phyloP scores from a whole-genome alignment of 2,888 invertebrate genomes.

The Agrotis segetum region DNA sequence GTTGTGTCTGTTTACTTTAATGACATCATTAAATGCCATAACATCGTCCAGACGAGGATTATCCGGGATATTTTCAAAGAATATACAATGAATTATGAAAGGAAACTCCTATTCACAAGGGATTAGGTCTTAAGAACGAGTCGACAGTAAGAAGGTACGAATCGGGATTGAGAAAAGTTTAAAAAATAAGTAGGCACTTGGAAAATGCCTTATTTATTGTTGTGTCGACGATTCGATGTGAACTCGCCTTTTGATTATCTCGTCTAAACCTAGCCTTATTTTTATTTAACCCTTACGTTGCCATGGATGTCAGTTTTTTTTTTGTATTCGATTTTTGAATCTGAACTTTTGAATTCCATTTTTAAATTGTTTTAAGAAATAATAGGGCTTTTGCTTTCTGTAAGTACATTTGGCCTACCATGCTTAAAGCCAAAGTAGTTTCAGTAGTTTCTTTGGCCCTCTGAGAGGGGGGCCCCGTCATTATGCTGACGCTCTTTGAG shows the following conservation, averaged over 20 bases:
- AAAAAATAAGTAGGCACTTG: slow-evolving; percentile 18
- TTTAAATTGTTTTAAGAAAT: too few relatives aligned
- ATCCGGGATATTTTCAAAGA: slow-evolving; percentile 70
- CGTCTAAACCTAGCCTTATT: background rate
- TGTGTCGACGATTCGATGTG: background rate
- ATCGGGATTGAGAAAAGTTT: slow-evolving; percentile 31
- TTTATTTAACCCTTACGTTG: background rate
- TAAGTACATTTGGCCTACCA: too few relatives aligned
- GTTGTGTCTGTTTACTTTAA: slow-evolving; percentile 82
- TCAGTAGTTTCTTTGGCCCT: too few relatives aligned
- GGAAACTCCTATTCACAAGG: slow-evolving; percentile 53
- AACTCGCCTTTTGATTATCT: background rate
- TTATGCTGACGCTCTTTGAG: too few relatives aligned
- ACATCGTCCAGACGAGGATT: slow-evolving; percentile 79
- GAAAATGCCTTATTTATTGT: slow-evolving; percentile 7
- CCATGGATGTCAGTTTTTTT: background rate
- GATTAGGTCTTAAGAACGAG: slow-evolving; percentile 57
- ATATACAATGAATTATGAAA: slow-evolving; percentile 61
- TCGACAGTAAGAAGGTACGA: slow-evolving; percentile 37
- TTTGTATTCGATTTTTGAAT: slow-evolving; percentile 4
- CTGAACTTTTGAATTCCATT: too few relatives aligned
- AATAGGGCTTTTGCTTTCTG: too few relatives aligned
- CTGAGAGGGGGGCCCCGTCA: too few relatives aligned
- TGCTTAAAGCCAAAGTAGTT: too few relatives aligned
- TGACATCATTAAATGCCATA: slow-evolving; percentile 83